Evolutionary conservation across 2,888 invertebrate species (phyloP).

Genomic region (Epinotia nisella): DNA sequence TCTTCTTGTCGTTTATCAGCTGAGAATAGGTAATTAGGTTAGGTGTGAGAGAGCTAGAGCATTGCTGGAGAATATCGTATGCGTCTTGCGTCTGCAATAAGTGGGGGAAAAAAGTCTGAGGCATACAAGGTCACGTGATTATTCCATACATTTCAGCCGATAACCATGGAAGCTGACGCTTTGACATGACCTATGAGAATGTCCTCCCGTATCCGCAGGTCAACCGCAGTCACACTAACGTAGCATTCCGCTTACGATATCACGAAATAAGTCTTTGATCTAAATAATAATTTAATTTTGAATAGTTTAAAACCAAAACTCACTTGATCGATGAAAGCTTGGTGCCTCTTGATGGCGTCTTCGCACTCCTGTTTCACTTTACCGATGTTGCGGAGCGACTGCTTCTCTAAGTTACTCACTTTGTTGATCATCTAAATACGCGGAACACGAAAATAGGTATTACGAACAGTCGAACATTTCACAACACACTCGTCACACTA

Average conservation of each 20-base stretch:
- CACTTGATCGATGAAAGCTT: slow-evolving; percentile 92
- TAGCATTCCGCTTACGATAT: not conserved
- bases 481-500: no score
- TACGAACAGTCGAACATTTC: not conserved
- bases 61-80: not conserved
- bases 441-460: not conserved
- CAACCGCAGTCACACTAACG: not conserved
- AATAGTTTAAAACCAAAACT: not conserved
- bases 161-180: no score
- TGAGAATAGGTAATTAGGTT: slow-evolving; percentile 55
- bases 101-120: not conserved
- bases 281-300: no score
- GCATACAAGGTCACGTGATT: no score
- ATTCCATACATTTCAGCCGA: no score
- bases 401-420: slow-evolving; percentile 77
- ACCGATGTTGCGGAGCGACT: slow-evolving; percentile 70
- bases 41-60: not conserved
- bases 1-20: slow-evolving; percentile 91
- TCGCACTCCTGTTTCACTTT: slow-evolving; percentile 88
- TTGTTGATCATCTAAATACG: slow-evolving; percentile 73
- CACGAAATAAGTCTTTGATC: no score
- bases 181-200: no score
- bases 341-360: slow-evolving; percentile 89
- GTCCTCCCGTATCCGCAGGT: no score
- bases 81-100: not conserved